Percentiles rank a stretch among this genome's conserved stretches.
These are phyloP conservation scores for Drosophila funebris DNA, from an alignment of 1,140 invertebrate species.

Conservation along the genomic window DNA sequence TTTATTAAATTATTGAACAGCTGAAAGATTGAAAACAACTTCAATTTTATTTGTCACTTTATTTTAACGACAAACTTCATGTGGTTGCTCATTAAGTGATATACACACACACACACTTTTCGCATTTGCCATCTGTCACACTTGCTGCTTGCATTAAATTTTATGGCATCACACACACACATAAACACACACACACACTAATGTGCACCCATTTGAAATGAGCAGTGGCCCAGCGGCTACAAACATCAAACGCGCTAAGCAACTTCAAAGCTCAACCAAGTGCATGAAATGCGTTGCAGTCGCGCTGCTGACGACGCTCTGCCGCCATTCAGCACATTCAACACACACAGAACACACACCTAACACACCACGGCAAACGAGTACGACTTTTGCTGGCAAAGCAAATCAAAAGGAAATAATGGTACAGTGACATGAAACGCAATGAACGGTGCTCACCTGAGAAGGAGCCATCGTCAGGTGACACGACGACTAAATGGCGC, in stretches of 20 bases:
- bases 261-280: constrained; percentile 76
- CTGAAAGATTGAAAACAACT: background rate
- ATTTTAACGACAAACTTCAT: background rate
- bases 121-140: background rate
- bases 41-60: background rate
- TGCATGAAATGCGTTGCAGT: constrained; percentile 67
- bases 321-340: constrained; percentile 65
- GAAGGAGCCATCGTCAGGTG: background rate
- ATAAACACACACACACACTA: background rate
- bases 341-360: no score
- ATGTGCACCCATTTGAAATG: constrained; percentile 21
- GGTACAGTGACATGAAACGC: constrained; percentile 56
- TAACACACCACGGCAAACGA: no score
- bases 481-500: constrained; percentile 67
- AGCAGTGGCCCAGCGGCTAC: constrained; percentile 22
- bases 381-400: constrained; percentile 71
- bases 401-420: constrained; percentile 81
- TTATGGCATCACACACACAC: constrained; percentile 38
- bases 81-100: constrained; percentile 12
- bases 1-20: background rate
- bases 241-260: constrained; percentile 79
- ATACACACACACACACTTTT: background rate
- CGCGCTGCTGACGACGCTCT: constrained; percentile 32
- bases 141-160: constrained; percentile 58
- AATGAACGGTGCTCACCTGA: constrained; percentile 9